Evolutionary conservation across 2,888 invertebrate species (phyloP), one percentile per base, ranked within the genome.

Genomic region (Anaspis maculata): DNA sequence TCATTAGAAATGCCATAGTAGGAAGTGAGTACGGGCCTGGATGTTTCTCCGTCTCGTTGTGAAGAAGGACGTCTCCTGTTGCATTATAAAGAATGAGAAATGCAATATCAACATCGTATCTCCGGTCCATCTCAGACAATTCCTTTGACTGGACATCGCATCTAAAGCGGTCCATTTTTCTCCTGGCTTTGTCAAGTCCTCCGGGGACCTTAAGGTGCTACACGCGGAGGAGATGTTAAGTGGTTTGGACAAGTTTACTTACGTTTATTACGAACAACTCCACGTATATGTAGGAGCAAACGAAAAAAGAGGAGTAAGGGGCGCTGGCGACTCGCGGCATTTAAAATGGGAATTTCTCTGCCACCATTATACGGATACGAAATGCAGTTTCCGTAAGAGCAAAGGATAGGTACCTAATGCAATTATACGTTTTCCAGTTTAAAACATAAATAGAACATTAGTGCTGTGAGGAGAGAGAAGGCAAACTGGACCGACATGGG

Each of bases 41-140:
- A 19, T 19, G 19, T 9, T 5, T 6, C 5, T 9, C 19, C 9
- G 19, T 19, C 5, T 19, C 19, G 19, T 5, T 9, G 5, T 9
- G 19, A 9, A 9, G 19, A 19, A 9, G 19, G 19, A 19, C 19
- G 19, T 54, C 58, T 62, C 59, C 60, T 61, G 62, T 63, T 66
- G 66, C 66, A 66, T 66, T 65, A 64, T 64, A 65, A 62, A 62
- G 64, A 64, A 65, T 62, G 62, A 64, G 65, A 66, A 64, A 67
- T 66, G 64, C 64, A 66, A 67, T 62, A 64, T 64, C 63, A 59
- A 59, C 59, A 59, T 55, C 57, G 54, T 52, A 57, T 57, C 54
- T 48, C 44, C 39, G 52, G 57, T 56, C 56, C 57, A 57, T 57
- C 56, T 57, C 49, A 52, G 54, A 52, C 54, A 48, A 54, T 56